Evolutionary conservation across 2,113 vertebrate species (phyloP).

Genomic region (Prunella fulvescens): DNA sequence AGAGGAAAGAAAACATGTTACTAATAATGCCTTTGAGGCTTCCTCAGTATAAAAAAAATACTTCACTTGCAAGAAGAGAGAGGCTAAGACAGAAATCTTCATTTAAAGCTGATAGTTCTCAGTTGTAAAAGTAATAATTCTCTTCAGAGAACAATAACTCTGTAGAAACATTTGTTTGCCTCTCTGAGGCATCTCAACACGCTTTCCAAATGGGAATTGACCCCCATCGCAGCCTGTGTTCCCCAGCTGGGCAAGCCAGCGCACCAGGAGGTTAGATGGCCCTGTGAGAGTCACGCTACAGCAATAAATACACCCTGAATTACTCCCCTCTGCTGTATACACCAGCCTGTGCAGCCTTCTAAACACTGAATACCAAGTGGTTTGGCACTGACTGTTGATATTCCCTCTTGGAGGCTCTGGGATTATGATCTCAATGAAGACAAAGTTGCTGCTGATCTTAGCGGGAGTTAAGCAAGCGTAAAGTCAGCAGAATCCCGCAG

Average conservation of each 20-base stretch:
- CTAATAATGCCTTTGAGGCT: slow-evolving; percentile 52
- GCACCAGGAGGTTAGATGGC: neutral
- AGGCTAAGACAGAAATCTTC: slow-evolving; percentile 15
- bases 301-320: slow-evolving; percentile 32
- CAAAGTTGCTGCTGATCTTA: slow-evolving; percentile 38
- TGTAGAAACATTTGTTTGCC: neutral
- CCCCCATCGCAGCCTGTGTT: neutral
- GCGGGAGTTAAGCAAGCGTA: slow-evolving; percentile 19
- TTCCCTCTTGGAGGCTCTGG: slow-evolving; percentile 23
- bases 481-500: slow-evolving; percentile 41
- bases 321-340: neutral
- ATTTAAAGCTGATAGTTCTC: neutral
- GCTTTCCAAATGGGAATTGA: slow-evolving; percentile 14
- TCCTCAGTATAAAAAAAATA: neutral
- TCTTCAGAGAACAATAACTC: slow-evolving; percentile 12
- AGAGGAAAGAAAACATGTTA: slow-evolving; percentile 24
- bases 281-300: neutral
- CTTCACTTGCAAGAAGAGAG: neutral
- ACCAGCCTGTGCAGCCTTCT: neutral
- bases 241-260: neutral
- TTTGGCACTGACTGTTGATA: slow-evolving; percentile 21
- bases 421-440: slow-evolving; percentile 40
- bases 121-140: slow-evolving; percentile 22
- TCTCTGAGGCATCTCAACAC: slow-evolving; percentile 11
- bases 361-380: slow-evolving; percentile 15